Evolutionary conservation across 2,888 invertebrate species (phyloP).

Genomic region (Himalopsyche japonica): DNA sequence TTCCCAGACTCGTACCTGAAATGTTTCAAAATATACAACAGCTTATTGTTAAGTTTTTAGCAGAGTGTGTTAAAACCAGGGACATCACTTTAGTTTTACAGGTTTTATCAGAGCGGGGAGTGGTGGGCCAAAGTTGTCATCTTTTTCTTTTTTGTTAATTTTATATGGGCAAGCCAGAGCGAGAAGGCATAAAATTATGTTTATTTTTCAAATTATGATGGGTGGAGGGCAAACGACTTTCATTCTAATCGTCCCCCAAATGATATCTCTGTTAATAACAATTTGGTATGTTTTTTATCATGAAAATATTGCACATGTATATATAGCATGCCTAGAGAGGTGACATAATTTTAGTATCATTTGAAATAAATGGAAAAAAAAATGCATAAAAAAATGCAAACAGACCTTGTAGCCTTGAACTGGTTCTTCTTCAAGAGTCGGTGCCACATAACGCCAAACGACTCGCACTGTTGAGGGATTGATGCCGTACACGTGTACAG

Average conservation of each 20-base stretch:
- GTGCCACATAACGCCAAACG: slow-evolving; percentile 92
- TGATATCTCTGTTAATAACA: too few relatives aligned
- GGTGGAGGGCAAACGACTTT: too few relatives aligned
- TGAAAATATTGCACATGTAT: slow-evolving; percentile 6
- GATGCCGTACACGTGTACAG: slow-evolving; percentile 81
- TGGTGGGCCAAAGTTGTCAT: too few relatives aligned
- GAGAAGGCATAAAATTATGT: too few relatives aligned
- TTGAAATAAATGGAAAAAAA: neutral
- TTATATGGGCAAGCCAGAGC: too few relatives aligned
- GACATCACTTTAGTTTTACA: too few relatives aligned
- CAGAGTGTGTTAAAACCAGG: too few relatives aligned
- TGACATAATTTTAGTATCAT: neutral
- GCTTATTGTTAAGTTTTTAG: neutral
- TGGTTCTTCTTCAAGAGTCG: slow-evolving; percentile 89
- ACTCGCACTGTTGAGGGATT: slow-evolving; percentile 87
- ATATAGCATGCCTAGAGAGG: neutral
- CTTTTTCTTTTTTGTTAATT: too few relatives aligned
- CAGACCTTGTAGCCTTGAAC: slow-evolving; percentile 87
- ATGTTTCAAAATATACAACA: slow-evolving; percentile 36
- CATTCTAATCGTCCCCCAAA: too few relatives aligned
- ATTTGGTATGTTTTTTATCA: neutral
- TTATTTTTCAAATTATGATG: too few relatives aligned
- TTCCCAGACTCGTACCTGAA: slow-evolving; percentile 89
- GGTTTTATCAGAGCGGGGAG: too few relatives aligned
- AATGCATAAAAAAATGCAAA: neutral